Evolutionary conservation across 92 coral and sea anemone genomes (phyloP).

Genomic region (Hydrozoanthus gracilis): DNA sequence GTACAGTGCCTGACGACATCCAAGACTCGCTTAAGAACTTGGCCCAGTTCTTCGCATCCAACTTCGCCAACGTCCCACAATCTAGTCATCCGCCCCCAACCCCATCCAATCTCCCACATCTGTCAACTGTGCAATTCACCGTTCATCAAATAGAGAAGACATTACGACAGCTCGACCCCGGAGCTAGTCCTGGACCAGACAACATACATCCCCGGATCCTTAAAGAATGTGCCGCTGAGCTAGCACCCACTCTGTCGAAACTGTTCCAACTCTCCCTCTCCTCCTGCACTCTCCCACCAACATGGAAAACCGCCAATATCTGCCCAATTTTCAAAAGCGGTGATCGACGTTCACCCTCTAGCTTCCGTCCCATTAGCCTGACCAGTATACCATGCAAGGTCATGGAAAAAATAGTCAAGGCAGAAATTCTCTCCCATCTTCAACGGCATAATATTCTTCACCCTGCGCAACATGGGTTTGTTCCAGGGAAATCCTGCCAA

Average conservation of each 20-base stretch:
- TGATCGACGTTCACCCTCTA: neutral
- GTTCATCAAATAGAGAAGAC: neutral
- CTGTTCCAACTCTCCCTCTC: constrained; percentile 15
- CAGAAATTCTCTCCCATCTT: neutral
- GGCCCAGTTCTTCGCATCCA: neutral
- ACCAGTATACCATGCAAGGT: neutral
- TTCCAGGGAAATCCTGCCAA: neutral
- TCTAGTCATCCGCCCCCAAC: neutral
- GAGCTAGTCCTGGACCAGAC: constrained; percentile 37
- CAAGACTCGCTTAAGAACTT: neutral
- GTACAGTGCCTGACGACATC: neutral
- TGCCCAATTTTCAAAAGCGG: neutral
- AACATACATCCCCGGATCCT: constrained; percentile 43
- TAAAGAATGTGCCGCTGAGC: constrained; percentile 39
- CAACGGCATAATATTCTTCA: neutral
- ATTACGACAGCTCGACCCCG: constrained; percentile 22
- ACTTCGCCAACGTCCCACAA: neutral
- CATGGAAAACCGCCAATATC: neutral
- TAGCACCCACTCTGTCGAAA: constrained; percentile 18
- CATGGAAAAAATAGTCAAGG: neutral
- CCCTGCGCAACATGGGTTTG: neutral
- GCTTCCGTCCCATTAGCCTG: neutral
- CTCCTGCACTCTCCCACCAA: neutral
- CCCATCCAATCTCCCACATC: neutral
- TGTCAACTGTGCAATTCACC: neutral